phyloP scores from a whole-genome alignment of 2,797 vertebrate species.

The Capromys pilorides region DNA sequence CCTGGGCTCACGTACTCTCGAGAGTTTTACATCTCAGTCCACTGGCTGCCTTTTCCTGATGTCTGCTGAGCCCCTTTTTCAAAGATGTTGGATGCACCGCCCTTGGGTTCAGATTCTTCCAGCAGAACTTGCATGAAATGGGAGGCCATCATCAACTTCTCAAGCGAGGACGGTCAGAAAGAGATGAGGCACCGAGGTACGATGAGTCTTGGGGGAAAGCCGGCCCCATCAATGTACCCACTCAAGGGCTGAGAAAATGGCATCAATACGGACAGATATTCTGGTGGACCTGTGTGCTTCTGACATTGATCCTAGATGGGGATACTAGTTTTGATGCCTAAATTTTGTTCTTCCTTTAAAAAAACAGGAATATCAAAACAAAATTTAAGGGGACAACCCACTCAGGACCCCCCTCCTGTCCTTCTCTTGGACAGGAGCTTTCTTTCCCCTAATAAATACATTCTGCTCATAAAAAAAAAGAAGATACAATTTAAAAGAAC shows the following conservation, averaged over 20 bases:
- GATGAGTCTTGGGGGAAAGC: not conserved
- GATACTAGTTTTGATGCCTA: slow-evolving; percentile 56
- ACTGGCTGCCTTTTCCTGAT: not conserved
- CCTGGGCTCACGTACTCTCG: not conserved
- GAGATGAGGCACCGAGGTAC: not conserved
- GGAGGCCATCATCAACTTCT: not conserved
- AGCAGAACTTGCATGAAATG: not conserved
- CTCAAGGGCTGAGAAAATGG: not conserved
- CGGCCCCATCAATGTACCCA: fast-evolving
- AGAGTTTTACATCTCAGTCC: not conserved
- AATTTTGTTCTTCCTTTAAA: slow-evolving; percentile 47
- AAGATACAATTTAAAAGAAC: no score
- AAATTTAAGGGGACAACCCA: no score
- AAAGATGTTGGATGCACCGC: not conserved
- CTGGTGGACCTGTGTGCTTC: not conserved
- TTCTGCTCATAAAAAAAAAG: no score
- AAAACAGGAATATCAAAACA: slow-evolving; percentile 22
- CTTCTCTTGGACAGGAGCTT: no score
- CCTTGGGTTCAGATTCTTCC: slow-evolving; percentile 26
- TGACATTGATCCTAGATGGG: not conserved
- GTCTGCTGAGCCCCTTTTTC: not conserved
- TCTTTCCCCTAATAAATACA: no score
- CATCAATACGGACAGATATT: not conserved
- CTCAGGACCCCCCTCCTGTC: no score
- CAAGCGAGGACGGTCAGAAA: not conserved